Evolutionary conservation across 2,888 invertebrate genomes (phyloP), one percentile per base, ranked within the genome.

Genomic region (Oithona nana): DNA sequence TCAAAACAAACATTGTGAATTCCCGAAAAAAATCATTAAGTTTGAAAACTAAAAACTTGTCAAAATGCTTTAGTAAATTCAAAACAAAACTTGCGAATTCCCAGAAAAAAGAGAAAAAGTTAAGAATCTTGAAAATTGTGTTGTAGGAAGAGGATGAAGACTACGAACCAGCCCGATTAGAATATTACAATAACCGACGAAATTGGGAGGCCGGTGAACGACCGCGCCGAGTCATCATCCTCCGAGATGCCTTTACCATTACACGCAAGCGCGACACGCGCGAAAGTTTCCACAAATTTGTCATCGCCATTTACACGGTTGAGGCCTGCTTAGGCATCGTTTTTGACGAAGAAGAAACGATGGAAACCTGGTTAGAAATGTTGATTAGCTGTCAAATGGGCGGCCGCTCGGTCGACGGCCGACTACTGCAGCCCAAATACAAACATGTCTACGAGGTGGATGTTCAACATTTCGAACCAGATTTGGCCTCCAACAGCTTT

Each of bases 361-460:
- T 62, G 57, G 31, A 61, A 31, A 57, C 28, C 56, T 62, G 55
- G 62, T 55, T 61, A n/a, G 61, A 64, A 6, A 51, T 57, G 31
- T 57, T 61, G 49, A 49, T 62, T 48, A 59, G 59, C 24, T 29
- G 24, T n/a, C 59, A 59, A 50, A 26, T 28, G n/a, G 26, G 26
- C 22, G 59, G 59, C 24, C 39, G 59, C 13, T 48, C 39, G 16
- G 39, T 29, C 24, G 49, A 59, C 24, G 59, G 59, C 1, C 24
- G 29, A 50, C 48, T 59, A 24, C 59, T 50, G n/a, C 48, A 59
- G 49, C 59, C 59, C 8, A 59, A 59, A 2, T 59, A 59, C 29
- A 50, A 59, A 11, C 49, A 59, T n/a, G 29, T 59, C 22, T 59
- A 26, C 48, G 28, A 48, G n/a, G 59, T 59, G 48, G 26, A 59